Percentiles rank a stretch among this genome's conserved stretches.
phyloP scores from a whole-genome alignment of 2,888 invertebrate genomes.

The Autographa gamma region DNA sequence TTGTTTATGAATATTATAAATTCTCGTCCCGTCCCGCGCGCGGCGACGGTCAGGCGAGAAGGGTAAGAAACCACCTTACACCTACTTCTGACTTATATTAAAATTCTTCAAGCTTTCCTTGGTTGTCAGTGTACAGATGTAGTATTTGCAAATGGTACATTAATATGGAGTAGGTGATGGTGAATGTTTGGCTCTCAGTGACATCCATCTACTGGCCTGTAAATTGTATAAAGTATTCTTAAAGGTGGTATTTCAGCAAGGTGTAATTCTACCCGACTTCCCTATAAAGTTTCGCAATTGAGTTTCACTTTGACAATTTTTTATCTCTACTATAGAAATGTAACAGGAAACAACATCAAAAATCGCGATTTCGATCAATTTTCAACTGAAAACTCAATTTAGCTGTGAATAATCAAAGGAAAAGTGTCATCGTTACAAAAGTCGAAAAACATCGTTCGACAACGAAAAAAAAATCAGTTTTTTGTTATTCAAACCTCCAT shows the following conservation, averaged over 20 bases:
- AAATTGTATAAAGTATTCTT: neutral
- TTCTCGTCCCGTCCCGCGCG: slow-evolving; percentile 65
- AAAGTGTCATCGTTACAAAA: slow-evolving; percentile 20
- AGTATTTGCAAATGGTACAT: slow-evolving; percentile 12
- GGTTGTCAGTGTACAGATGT: slow-evolving; percentile 5
- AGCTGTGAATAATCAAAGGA: slow-evolving; percentile 20
- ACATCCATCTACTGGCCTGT: neutral
- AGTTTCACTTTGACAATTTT: slow-evolving; percentile 1
- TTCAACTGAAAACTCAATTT: slow-evolving; percentile 7
- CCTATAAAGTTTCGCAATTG: neutral
- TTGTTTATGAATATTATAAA: slow-evolving; percentile 76
- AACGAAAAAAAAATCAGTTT: slow-evolving; percentile 13
- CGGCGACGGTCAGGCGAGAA: slow-evolving; percentile 43
- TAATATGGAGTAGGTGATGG: neutral
- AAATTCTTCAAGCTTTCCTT: slow-evolving; percentile 26
- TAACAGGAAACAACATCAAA: neutral
- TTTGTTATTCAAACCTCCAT: slow-evolving; percentile 40
- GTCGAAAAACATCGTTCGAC: slow-evolving; percentile 22
- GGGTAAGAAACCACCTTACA: slow-evolving; percentile 20
- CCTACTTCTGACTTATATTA: slow-evolving; percentile 38
- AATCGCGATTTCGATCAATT: neutral
- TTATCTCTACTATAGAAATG: neutral
- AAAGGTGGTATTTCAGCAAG: no score
- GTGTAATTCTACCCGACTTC: no score
- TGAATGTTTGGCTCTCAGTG: neutral